phyloP scores from a whole-genome alignment of 2,797 vertebrate genomes.

The Galaxias olidus region DNA sequence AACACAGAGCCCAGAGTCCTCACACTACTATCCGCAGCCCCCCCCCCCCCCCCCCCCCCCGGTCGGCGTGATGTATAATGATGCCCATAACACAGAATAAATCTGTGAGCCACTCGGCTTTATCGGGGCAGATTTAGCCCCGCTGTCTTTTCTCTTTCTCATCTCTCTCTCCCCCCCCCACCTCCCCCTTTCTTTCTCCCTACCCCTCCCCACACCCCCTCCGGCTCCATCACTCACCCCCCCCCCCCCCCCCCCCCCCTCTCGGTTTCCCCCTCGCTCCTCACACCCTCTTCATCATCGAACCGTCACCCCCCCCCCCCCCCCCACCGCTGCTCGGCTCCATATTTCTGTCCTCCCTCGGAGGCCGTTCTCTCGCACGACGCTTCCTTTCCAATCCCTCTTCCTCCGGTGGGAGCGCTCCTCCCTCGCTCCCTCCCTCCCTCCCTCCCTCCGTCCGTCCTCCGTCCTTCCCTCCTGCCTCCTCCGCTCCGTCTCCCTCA shows the following conservation, averaged over 20 bases:
- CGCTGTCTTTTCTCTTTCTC: constrained; percentile 61
- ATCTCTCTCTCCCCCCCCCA: constrained; percentile 52
- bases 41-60: constrained; percentile 47
- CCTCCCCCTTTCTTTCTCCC: constrained; percentile 32
- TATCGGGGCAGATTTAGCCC: constrained; percentile 65
- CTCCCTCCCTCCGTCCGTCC: constrained; percentile 30
- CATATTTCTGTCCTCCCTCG: constrained; percentile 60
- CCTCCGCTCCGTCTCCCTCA: constrained; percentile 44
- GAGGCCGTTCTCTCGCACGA: too few species aligned
- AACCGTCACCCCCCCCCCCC: constrained; percentile 37
- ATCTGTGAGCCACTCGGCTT: constrained; percentile 60
- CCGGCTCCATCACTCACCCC: constrained; percentile 63
- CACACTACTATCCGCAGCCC: constrained; percentile 42
- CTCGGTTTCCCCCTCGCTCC: constrained; percentile 1
- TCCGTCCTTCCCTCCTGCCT: constrained; percentile 20
- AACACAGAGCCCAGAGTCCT: constrained; percentile 45
- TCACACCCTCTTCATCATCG: constrained; percentile 65
- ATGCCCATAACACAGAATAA: constrained; percentile 64
- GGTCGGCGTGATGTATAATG: constrained; percentile 61
- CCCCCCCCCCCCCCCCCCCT: constrained; percentile 16
- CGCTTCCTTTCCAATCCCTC: too few species aligned
- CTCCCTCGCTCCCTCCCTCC: too few species aligned
- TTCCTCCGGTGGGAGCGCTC: constrained; percentile 12
- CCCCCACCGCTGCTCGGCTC: constrained; percentile 52
- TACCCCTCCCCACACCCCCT: constrained; percentile 55